Conservation (phyloP, 2,888 invertebrate genomes). For the Cecidostiba fungosa region DNA sequence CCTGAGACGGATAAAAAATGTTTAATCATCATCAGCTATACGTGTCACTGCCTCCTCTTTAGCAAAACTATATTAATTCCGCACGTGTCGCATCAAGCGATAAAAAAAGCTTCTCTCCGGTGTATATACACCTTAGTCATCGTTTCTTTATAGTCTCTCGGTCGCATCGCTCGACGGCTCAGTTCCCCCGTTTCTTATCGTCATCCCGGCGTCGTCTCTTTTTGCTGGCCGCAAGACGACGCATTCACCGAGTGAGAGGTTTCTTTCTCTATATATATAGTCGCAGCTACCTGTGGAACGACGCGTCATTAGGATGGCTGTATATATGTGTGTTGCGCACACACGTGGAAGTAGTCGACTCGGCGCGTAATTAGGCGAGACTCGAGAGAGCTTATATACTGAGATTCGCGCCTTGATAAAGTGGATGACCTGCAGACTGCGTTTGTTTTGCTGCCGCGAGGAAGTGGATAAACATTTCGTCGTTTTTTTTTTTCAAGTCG, state of each 20-base stretch:
- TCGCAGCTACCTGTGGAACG: neutral
- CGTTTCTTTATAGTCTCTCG: neutral
- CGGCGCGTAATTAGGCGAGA: slow-evolving; percentile 19
- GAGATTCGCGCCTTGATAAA: neutral
- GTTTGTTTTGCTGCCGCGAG: neutral
- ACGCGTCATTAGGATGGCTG: slow-evolving; percentile 28
- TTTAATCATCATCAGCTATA: too few relatives aligned
- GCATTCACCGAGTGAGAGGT: neutral
- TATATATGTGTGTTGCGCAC: neutral
- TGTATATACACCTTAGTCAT: slow-evolving; percentile 10
- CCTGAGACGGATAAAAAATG: too few relatives aligned
- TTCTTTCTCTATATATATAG: neutral
- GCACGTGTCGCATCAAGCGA: neutral
- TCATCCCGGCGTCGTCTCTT: slow-evolving; percentile 24
- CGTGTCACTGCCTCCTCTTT: neutral
- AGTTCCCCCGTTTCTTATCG: slow-evolving; percentile 26
- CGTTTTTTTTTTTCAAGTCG: neutral
- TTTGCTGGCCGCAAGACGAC: neutral
- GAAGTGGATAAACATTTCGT: neutral
- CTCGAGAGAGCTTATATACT: neutral
- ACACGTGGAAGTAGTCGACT: too few relatives aligned
- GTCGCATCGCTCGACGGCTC: neutral
- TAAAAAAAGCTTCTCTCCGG: neutral
- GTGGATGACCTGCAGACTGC: neutral
- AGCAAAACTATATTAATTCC: neutral